Conservation (phyloP, 2,888 invertebrate genomes). For the Synergus gifuensis region DNA sequence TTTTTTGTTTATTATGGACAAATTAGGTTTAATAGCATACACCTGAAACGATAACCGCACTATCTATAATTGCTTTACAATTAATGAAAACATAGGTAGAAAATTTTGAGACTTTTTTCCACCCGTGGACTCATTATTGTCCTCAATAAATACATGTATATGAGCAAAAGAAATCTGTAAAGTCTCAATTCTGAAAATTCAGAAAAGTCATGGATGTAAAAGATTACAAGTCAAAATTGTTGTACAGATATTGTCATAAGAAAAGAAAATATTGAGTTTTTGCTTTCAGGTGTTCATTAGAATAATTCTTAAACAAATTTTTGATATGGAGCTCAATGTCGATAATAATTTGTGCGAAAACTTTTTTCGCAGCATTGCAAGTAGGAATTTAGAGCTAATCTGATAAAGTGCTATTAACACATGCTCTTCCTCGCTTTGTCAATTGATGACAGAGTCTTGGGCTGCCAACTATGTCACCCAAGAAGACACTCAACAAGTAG, state of each 20-base stretch:
- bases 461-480: constrained; percentile 91
- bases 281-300: background rate
- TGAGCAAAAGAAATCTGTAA: too few species aligned
- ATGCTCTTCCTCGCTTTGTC: constrained; percentile 83
- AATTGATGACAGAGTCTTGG: constrained; percentile 89
- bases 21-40: background rate
- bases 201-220: background rate
- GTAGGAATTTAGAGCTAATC: background rate
- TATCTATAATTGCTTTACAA: background rate
- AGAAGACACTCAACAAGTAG: constrained; percentile 90
- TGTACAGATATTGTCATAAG: background rate
- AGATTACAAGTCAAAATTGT: background rate
- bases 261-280: background rate
- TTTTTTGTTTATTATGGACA: background rate
- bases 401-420: constrained; percentile 71
- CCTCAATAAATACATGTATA: too few species aligned
- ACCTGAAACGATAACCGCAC: background rate
- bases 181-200: too few species aligned
- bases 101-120: too few species aligned
- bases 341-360: background rate
- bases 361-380: background rate
- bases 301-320: background rate
- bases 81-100: background rate
- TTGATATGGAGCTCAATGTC: background rate
- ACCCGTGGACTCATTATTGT: too few species aligned